Evolutionary conservation across 2,113 vertebrate species (phyloP).

Genomic region (Tupaia chinensis): DNA sequence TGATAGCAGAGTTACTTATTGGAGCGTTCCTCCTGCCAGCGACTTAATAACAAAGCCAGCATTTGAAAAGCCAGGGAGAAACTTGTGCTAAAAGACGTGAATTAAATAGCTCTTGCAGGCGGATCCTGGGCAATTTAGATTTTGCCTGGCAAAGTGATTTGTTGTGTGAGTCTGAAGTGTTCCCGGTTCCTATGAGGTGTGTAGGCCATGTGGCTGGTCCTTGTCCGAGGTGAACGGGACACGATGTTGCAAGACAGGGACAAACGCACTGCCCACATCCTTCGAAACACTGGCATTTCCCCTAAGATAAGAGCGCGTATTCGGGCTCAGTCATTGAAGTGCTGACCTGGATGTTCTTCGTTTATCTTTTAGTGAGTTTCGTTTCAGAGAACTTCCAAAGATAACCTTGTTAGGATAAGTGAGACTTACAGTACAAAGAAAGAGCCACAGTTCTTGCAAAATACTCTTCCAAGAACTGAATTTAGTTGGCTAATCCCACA

Average conservation of each 20-base stretch:
- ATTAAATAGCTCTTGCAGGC: slow-evolving; percentile 34
- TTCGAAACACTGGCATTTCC: background rate
- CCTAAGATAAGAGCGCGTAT: slow-evolving; percentile 14
- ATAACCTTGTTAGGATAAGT: slow-evolving; percentile 51
- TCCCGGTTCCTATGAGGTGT: background rate
- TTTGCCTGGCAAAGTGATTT: background rate
- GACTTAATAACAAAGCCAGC: slow-evolving; percentile 32
- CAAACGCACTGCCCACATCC: accelerated
- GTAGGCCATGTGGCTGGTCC: background rate
- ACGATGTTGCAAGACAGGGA: background rate
- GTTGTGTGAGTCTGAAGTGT: background rate
- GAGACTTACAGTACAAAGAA: slow-evolving; percentile 21
- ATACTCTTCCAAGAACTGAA: slow-evolving; percentile 50
- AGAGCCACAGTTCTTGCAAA: slow-evolving; percentile 30
- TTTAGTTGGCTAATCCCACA: background rate
- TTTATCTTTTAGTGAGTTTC: slow-evolving; percentile 63
- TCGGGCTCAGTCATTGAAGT: background rate
- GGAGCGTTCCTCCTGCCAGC: slow-evolving; percentile 19
- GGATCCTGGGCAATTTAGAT: slow-evolving; percentile 21
- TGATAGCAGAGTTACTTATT: slow-evolving; percentile 61
- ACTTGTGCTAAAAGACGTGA: slow-evolving; percentile 47
- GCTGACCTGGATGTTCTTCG: slow-evolving; percentile 16
- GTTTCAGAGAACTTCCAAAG: slow-evolving; percentile 16
- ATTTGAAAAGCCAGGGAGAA: slow-evolving; percentile 63
- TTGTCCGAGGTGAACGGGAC: background rate